Percentiles rank a stretch among this genome's conserved stretches.
phyloP scores from a whole-genome alignment of 2,113 vertebrate genomes.

The Carassius auratus region DNA sequence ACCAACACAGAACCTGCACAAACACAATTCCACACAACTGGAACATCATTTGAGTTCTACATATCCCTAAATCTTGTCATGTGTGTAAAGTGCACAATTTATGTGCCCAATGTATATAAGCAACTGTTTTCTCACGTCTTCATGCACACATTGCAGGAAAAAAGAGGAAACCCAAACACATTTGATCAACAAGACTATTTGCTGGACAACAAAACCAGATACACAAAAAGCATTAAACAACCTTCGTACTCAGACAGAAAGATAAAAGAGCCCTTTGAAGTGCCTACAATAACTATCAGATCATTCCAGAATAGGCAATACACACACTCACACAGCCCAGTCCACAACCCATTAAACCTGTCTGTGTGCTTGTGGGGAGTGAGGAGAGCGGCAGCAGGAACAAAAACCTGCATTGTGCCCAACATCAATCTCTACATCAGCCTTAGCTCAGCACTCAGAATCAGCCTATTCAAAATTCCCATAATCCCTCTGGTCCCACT shows the following conservation, averaged over 20 bases:
- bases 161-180: not conserved
- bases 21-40: not conserved
- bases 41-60: too few species aligned
- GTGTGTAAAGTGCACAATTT: too few species aligned
- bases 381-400: constrained; percentile 7
- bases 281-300: constrained; percentile 52
- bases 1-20: not conserved
- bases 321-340: constrained; percentile 5
- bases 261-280: constrained; percentile 50
- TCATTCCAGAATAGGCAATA: constrained; percentile 5
- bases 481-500: constrained; percentile 64
- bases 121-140: not conserved
- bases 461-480: constrained; percentile 64
- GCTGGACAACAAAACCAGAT: constrained; percentile 30
- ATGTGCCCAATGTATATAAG: too few species aligned
- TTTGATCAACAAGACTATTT: not conserved
- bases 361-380: not conserved
- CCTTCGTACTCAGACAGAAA: not conserved
- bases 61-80: too few species aligned
- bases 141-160: not conserved
- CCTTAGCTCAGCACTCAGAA: constrained; percentile 58
- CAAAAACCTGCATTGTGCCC: constrained; percentile 75
- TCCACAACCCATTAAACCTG: constrained; percentile 14
- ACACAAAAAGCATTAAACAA: not conserved
- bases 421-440: constrained; percentile 74